Evolutionary conservation across 2,113 vertebrate species (phyloP).

Genomic region (Phycodurus eques): DNA sequence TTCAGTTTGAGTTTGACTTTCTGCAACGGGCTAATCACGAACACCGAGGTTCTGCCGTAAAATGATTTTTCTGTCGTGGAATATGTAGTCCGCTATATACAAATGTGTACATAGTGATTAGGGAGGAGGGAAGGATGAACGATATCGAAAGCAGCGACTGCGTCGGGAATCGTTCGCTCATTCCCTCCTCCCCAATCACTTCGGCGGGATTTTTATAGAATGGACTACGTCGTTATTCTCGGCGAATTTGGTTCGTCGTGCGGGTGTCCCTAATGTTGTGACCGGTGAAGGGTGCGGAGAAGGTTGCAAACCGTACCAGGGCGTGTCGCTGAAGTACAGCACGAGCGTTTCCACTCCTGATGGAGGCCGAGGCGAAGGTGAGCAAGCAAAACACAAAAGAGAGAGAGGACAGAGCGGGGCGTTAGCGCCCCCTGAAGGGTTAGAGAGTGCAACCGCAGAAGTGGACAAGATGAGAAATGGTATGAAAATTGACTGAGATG

Average conservation of each 20-base stretch:
- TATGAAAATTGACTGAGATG: background rate
- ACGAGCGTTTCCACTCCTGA: conserved; percentile 67
- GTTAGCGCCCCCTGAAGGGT: background rate
- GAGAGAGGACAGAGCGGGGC: background rate
- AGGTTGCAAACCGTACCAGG: conserved; percentile 54
- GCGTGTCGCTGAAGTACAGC: conserved; percentile 66
- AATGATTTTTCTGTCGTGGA: no score
- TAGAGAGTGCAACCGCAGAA: background rate
- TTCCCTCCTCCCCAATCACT: no score
- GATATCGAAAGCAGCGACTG: no score
- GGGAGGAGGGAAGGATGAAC: no score
- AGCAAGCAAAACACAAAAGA: background rate
- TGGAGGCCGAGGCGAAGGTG: conserved; percentile 10
- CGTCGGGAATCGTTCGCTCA: no score
- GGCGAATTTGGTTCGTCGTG: background rate
- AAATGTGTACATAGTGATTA: no score
- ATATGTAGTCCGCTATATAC: no score
- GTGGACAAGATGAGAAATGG: background rate
- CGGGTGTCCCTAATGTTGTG: conserved; percentile 1
- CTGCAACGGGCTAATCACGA: no score
- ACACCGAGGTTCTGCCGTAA: no score
- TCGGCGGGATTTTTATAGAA: no score
- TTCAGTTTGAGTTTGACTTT: no score
- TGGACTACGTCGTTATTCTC: no score
- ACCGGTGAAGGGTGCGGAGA: background rate